Evolutionary conservation across 1,140 invertebrate genomes (phyloP).

Genomic region (Mylabris phalerata): DNA sequence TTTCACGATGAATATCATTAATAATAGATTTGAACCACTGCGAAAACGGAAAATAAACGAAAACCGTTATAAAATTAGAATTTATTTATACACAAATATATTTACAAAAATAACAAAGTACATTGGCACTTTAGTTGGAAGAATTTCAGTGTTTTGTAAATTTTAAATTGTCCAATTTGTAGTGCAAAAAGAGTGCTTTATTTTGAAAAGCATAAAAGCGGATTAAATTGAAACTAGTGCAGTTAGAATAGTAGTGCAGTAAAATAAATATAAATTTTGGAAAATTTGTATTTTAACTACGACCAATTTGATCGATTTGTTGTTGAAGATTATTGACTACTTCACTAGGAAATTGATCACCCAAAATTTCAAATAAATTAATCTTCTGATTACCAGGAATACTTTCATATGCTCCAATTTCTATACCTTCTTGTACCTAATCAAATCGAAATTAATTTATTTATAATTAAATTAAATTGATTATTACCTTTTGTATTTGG

Average conservation of each 20-base stretch:
- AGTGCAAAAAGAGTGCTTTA: not conserved
- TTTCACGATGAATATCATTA: not conserved
- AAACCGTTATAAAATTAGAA: not conserved
- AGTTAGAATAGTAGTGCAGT: not conserved
- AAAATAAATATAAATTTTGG: constrained; percentile 6
- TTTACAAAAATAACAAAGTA: not conserved
- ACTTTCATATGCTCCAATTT: constrained; percentile 72
- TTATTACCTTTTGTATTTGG: constrained; percentile 66
- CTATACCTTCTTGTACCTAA: constrained; percentile 74
- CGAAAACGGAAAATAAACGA: not conserved
- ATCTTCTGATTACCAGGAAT: constrained; percentile 76
- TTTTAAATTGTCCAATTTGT: no score
- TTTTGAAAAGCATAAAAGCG: not conserved
- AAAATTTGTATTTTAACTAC: constrained; percentile 43
- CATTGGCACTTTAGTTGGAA: constrained; percentile 33
- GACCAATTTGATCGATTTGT: constrained; percentile 73
- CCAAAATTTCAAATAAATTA: constrained; percentile 72
- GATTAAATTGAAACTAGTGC: no score
- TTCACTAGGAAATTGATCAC: constrained; percentile 73
- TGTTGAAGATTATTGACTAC: constrained; percentile 79
- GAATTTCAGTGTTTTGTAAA: constrained; percentile 24
- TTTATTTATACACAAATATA: not conserved
- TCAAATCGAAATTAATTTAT: constrained; percentile 10
- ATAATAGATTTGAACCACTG: not conserved
- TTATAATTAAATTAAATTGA: not conserved